These are phyloP conservation scores for Coptotermes formosanus DNA, from an alignment of 1,140 invertebrate genomes.

Conservation along the genomic window DNA sequence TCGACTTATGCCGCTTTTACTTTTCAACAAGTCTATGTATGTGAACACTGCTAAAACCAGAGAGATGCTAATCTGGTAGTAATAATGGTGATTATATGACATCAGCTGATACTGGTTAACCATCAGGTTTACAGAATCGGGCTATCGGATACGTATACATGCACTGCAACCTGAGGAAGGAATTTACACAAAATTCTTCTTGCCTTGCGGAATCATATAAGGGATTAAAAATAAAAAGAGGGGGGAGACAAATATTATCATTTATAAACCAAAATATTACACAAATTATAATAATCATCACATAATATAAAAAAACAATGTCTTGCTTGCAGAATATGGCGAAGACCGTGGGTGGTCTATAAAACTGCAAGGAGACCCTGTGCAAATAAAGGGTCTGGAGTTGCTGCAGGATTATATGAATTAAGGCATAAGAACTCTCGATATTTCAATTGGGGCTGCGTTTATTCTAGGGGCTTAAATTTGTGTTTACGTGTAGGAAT, in stretches of 20 bases:
- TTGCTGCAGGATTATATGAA: not conserved
- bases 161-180: not conserved
- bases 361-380: not conserved
- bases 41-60: not conserved
- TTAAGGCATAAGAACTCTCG: not conserved
- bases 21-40: not conserved
- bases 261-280: not conserved
- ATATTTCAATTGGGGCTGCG: not conserved
- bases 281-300: constrained; percentile 5
- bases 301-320: constrained; percentile 14
- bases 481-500: not conserved
- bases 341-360: not conserved
- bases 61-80: not conserved
- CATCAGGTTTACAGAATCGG: not conserved
- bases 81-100: not conserved
- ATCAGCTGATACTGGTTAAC: not conserved
- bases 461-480: not conserved
- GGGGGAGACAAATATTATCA: not conserved
- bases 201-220: not conserved
- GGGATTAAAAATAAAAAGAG: not conserved
- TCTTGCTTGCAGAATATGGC: not conserved
- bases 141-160: not conserved
- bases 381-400: not conserved
- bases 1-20: not conserved
- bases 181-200: not conserved